These are phyloP conservation scores for Caenorhabditis sp. DNA, from an alignment of 2,888 invertebrate species.

Conservation along the genomic window DNA sequence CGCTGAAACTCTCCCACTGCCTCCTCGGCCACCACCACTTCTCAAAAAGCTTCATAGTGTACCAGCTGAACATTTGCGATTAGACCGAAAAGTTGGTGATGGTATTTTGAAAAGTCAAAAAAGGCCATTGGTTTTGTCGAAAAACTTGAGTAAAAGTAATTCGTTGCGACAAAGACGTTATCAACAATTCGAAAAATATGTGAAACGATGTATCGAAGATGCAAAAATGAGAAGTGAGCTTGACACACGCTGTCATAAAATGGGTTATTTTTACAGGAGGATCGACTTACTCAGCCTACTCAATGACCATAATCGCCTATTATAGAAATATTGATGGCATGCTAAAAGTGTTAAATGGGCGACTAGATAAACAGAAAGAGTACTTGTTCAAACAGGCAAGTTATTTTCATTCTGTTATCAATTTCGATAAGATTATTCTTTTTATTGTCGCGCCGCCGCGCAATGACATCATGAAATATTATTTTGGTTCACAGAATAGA, in stretches of 20 bases:
- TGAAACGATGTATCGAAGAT: conserved; percentile 48
- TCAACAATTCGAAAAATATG: conserved; percentile 53
- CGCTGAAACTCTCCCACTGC: conserved; percentile 38
- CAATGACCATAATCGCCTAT: conserved; percentile 47
- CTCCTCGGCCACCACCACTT: conserved; percentile 41
- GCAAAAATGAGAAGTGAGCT: conserved; percentile 41
- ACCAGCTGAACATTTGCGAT: conserved; percentile 50
- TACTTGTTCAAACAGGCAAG: conserved; percentile 27
- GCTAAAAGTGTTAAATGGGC: conserved; percentile 34
- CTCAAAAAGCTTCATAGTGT: conserved; percentile 55
- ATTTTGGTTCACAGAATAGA: neutral
- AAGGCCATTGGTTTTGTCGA: conserved; percentile 25
- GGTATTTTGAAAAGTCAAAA: conserved; percentile 53
- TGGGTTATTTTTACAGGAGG: conserved; percentile 24
- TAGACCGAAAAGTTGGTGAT: conserved; percentile 59
- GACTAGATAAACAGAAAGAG: conserved; percentile 36
- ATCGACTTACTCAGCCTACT: conserved; percentile 42
- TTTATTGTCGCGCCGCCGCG: too few relatives aligned
- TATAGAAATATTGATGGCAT: conserved; percentile 54
- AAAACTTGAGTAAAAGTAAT: conserved; percentile 36
- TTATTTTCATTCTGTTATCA: neutral
- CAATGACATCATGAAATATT: neutral
- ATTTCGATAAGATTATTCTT: neutral
- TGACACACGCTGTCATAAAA: neutral
- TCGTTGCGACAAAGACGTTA: conserved; percentile 30